Percentiles rank a stretch among this genome's conserved stretches.
phyloP scores from a whole-genome alignment of 2,888 invertebrate genomes.

The Cerastis rubricosa region DNA sequence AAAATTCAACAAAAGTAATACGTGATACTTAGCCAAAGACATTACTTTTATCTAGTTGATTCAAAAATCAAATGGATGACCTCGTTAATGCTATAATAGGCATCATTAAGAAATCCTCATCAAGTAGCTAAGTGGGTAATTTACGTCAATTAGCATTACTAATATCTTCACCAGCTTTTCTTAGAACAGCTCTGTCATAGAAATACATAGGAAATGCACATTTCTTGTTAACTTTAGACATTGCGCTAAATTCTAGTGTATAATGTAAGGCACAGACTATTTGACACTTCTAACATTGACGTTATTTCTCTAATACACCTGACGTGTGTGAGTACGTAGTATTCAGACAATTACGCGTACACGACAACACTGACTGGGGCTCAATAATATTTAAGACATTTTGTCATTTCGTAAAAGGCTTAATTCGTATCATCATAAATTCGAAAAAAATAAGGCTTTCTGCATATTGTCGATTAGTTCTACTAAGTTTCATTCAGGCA shows the following conservation, averaged over 20 bases:
- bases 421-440: conserved; percentile 62
- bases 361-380: conserved; percentile 30
- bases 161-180: conserved; percentile 56
- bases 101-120: conserved; percentile 24
- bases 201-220: conserved; percentile 52
- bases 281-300: conserved; percentile 70
- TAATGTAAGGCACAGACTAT: conserved; percentile 80
- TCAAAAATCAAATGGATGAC: conserved; percentile 10
- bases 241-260: conserved; percentile 69
- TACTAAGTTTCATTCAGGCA: conserved; percentile 37
- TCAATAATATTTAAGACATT: conserved; percentile 32
- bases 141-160: conserved; percentile 36
- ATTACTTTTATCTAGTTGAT: not conserved
- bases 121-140: conserved; percentile 6
- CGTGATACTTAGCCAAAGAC: not conserved
- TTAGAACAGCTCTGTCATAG: conserved; percentile 56
- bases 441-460: conserved; percentile 61
- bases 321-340: conserved; percentile 6
- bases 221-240: conserved; percentile 51
- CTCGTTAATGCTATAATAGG: conserved; percentile 2
- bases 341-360: conserved; percentile 17
- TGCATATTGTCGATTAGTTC: conserved; percentile 58
- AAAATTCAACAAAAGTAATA: not conserved
- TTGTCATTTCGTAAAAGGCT: conserved; percentile 56
- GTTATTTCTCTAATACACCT: conserved; percentile 17